Evolutionary conservation across 1,140 invertebrate genomes (phyloP).

Genomic region (Vanessa atalanta): DNA sequence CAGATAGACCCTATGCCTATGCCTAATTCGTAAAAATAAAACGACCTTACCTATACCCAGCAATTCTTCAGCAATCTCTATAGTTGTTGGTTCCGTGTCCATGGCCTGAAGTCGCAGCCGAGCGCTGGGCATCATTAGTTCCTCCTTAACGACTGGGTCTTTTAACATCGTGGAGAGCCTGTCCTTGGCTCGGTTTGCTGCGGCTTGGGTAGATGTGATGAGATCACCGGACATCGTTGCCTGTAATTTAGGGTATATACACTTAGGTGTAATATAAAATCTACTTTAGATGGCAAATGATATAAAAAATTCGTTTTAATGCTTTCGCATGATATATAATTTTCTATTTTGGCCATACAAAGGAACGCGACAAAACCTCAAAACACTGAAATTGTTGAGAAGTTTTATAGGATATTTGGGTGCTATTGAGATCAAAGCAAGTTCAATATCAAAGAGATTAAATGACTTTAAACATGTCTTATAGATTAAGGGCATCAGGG

Average conservation of each 20-base stretch:
- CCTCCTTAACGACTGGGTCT: constrained; percentile 55
- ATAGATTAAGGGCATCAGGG: no score
- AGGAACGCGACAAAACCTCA: no score
- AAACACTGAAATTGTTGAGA: no score
- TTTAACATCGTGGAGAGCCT: constrained; percentile 73
- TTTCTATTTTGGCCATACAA: no score
- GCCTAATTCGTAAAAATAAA: no score
- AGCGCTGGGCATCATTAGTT: constrained; percentile 59
- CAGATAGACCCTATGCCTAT: not conserved
- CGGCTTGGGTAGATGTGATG: constrained; percentile 83
- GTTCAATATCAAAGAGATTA: no score
- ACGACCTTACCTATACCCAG: constrained; percentile 60
- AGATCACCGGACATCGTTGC: constrained; percentile 93
- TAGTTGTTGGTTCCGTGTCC: constrained; percentile 45
- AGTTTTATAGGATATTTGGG: no score
- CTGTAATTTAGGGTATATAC: constrained; percentile 48
- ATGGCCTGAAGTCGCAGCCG: constrained; percentile 49
- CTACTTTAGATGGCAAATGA: not conserved
- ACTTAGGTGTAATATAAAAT: no score
- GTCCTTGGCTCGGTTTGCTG: constrained; percentile 82
- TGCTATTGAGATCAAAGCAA: no score
- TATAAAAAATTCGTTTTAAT: no score
- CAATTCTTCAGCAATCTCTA: constrained; percentile 60
- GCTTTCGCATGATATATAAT: no score
- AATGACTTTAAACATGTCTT: no score